These are phyloP conservation scores for Eupithecia exiguata DNA, from an alignment of 2,888 invertebrate species.

Conservation along the genomic window DNA sequence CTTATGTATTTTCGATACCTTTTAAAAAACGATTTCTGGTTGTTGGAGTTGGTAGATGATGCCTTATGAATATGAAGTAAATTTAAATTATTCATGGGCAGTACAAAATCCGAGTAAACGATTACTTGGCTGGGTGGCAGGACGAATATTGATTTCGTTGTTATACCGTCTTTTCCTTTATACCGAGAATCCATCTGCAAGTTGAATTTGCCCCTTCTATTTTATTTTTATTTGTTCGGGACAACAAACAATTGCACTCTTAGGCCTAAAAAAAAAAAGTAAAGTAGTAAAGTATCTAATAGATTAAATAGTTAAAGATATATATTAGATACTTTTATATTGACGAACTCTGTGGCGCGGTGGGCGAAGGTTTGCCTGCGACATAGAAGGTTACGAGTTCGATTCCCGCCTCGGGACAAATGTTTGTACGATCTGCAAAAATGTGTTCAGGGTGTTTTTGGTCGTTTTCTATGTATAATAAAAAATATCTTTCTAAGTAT, in stretches of 20 bases:
- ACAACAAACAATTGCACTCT: neutral
- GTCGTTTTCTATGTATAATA: no score
- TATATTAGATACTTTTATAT: no score
- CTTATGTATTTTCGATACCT: conserved; percentile 29
- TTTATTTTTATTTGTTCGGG: neutral
- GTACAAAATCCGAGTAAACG: conserved; percentile 16
- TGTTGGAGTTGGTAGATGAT: conserved; percentile 19
- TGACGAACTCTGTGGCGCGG: no score
- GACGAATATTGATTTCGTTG: conserved; percentile 18
- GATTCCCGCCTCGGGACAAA: no score
- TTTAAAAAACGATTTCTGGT: conserved; percentile 26
- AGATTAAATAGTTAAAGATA: no score
- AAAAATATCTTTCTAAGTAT: no score
- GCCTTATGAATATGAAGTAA: conserved; percentile 26
- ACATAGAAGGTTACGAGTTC: no score
- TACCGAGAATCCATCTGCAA: neutral
- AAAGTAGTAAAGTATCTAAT: no score
- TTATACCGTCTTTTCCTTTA: neutral
- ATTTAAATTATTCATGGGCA: conserved; percentile 12
- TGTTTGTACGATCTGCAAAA: no score
- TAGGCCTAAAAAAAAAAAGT: no score
- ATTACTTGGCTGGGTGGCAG: conserved; percentile 9
- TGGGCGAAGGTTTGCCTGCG: no score
- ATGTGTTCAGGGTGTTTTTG: no score
- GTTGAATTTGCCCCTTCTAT: neutral